Conservation (phyloP, 1,140 invertebrate genomes). For the Marisa cornuarietis region DNA sequence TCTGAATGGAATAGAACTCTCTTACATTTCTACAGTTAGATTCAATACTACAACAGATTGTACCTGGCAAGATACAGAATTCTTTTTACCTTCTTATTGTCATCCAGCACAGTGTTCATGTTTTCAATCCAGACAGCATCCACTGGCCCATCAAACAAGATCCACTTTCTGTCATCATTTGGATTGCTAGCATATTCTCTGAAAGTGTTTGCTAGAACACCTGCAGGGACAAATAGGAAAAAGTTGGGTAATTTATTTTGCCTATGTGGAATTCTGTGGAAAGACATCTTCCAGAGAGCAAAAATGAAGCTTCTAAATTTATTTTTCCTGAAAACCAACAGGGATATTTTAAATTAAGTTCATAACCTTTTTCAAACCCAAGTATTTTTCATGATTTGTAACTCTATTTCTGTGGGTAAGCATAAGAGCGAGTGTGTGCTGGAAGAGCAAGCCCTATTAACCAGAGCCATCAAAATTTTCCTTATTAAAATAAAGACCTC, state of each 20-base stretch:
- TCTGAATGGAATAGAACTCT: too few species aligned
- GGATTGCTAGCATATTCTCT: slow-evolving; percentile 65
- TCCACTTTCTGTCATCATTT: slow-evolving; percentile 69
- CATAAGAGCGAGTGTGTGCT: background rate
- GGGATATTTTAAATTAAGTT: too few species aligned
- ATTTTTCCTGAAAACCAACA: too few species aligned
- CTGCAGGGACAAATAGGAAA: slow-evolving; percentile 46
- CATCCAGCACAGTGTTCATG: slow-evolving; percentile 68
- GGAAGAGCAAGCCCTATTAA: background rate
- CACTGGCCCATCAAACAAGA: slow-evolving; percentile 67
- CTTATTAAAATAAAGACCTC: too few species aligned
- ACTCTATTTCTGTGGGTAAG: too few species aligned
- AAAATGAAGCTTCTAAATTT: too few species aligned
- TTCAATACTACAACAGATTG: slow-evolving; percentile 1
- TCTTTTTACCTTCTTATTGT: slow-evolving; percentile 66
- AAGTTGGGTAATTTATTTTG: too few species aligned
- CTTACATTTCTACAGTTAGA: background rate
- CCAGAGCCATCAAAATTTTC: background rate
- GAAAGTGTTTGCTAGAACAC: slow-evolving; percentile 71
- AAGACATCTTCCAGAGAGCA: too few species aligned
- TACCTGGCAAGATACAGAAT: too few species aligned
- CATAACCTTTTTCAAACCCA: too few species aligned
- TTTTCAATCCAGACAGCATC: slow-evolving; percentile 70
- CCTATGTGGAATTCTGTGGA: too few species aligned
- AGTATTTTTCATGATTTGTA: too few species aligned